phyloP scores from a whole-genome alignment of 2,797 vertebrate genomes.

The Carduelis carduelis region DNA sequence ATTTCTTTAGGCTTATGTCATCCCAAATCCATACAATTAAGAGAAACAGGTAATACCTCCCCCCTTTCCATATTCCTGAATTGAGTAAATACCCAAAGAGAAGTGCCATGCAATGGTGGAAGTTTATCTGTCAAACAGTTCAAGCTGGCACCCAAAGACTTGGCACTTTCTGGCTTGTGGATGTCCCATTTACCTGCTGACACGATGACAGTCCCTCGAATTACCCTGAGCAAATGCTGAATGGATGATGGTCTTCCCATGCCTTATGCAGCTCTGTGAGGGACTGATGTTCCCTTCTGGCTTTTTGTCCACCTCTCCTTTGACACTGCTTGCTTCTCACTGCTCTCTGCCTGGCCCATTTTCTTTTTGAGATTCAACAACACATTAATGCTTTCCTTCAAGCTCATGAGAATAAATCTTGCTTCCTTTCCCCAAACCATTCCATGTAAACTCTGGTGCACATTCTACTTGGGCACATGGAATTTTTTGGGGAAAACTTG shows the following conservation, averaged over 20 bases:
- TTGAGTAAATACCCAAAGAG: neutral
- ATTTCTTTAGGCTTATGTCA: neutral
- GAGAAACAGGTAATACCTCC: neutral
- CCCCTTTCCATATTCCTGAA: neutral
- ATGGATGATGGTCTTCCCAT: neutral
- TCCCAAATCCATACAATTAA: neutral
- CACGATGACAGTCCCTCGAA: neutral
- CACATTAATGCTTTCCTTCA: neutral
- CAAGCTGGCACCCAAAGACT: neutral
- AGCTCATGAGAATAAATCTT: neutral
- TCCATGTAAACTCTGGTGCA: neutral
- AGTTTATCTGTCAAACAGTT: neutral
- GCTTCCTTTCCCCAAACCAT: neutral
- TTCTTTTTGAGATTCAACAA: neutral
- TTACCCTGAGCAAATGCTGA: neutral
- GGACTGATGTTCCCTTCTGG: neutral
- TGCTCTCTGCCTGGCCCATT: neutral
- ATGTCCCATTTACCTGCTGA: neutral
- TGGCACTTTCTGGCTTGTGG: neutral
- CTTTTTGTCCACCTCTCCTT: neutral
- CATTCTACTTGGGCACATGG: neutral
- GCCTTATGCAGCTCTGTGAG: neutral
- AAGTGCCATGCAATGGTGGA: neutral
- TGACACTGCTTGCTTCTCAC: neutral
- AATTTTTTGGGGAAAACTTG: neutral